Percentiles rank a stretch among this genome's conserved stretches.
Conservation (phyloP, 2,888 invertebrate species). For the Leptinotarsa tumamoca region DNA sequence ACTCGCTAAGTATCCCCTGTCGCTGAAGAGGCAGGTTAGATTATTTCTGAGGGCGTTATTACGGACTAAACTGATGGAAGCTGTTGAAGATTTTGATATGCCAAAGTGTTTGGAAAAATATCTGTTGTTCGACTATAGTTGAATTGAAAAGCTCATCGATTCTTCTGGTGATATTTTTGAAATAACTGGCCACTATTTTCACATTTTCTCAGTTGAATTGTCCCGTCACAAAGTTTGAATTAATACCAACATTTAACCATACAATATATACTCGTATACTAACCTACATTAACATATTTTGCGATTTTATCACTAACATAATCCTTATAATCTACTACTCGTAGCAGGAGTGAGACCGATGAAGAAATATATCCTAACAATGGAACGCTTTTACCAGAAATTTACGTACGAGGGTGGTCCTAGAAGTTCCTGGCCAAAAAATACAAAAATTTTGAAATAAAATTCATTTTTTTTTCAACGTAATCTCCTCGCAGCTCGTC, state of each 20-base stretch:
- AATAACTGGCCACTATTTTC: conserved; percentile 28
- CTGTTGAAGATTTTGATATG: conserved; percentile 73
- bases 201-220: conserved; percentile 9
- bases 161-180: conserved; percentile 31
- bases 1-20: conserved; percentile 75
- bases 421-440: no score
- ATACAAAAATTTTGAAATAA: no score
- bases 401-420: no score
- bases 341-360: background rate
- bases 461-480: no score
- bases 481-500: no score
- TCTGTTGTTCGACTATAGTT: conserved; percentile 76
- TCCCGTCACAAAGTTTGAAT: background rate
- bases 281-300: background rate
- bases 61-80: conserved; percentile 71
- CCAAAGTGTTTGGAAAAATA: conserved; percentile 77
- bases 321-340: background rate
- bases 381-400: no score
- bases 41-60: conserved; percentile 62
- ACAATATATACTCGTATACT: no score
- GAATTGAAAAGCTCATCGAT: conserved; percentile 49
- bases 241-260: background rate
- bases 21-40: conserved; percentile 73
- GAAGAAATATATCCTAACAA: background rate
- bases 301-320: background rate